Conservation (phyloP, 2,797 vertebrate genomes). For the Sciaenops ocellatus region DNA sequence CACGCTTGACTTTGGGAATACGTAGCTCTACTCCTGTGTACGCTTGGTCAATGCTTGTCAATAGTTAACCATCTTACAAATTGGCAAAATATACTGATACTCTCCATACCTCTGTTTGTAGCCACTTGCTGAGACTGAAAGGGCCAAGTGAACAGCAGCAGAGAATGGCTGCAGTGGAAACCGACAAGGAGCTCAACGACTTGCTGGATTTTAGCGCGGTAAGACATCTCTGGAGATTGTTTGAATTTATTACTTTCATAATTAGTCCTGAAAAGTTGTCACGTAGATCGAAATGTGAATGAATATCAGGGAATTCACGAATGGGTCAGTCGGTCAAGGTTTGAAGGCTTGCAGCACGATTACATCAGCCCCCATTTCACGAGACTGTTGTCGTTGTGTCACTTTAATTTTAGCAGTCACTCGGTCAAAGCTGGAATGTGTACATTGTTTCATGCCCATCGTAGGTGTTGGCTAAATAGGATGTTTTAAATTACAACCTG, state of each 20-base stretch:
- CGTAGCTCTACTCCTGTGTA: background rate
- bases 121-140: conserved; percentile 83
- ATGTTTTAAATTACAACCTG: conserved; percentile 34
- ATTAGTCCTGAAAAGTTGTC: conserved; percentile 19
- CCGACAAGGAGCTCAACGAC: conserved; percentile 98
- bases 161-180: conserved; percentile 96
- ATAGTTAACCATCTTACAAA: conserved; percentile 29
- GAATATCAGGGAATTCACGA: conserved; percentile 17
- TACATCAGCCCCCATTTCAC: conserved; percentile 29
- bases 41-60: conserved; percentile 4
- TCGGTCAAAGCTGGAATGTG: conserved; percentile 33
- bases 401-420: conserved; percentile 27
- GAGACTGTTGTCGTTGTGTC: conserved; percentile 36
- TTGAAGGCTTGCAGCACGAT: conserved; percentile 15
- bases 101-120: conserved; percentile 70
- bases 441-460: conserved; percentile 31
- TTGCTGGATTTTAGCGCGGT: conserved; percentile 99
- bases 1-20: background rate
- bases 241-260: conserved; percentile 27
- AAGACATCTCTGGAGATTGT: conserved; percentile 77
- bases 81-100: conserved; percentile 46
- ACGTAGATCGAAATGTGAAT: conserved; percentile 32
- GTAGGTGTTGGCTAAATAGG: conserved; percentile 21
- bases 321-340: conserved; percentile 25
- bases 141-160: conserved; percentile 79